Base-by-base conservation (phyloP, 92 coral and sea anemone genomes). In the Phenganax marumi region DNA sequence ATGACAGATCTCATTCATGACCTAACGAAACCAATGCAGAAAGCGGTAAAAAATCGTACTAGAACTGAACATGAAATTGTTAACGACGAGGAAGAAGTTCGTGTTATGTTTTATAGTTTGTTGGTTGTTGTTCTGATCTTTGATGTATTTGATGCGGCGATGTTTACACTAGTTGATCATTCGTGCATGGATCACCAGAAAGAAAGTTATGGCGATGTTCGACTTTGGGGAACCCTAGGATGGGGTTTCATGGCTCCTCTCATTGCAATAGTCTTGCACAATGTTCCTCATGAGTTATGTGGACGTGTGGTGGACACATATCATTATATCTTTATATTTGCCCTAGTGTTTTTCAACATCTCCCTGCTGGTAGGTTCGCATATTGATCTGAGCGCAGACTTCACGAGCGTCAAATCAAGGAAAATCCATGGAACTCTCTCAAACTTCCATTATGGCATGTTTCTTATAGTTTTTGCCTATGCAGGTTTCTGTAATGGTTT, bases 401-500 rank as follows among this genome's bases (percentile, higher is more conserved):
- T 25, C 11, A 66, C 8, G 10, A 49, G 43, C 9, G 72, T 66
- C 6, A 66, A 66, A 33, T 47, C 43, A 10, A 25, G 49, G 16
- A 66, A 66, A 66, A 49, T 66, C 18, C 72, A 66, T 19, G 72
- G 72, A 66, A 66, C 72, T 10, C 48, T 17, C 13, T 66, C 72
- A 25, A 66, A 66, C 43, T 66, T 66, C 16, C 72, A 66, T 24
- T 66, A 66, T 33, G 72, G 72, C 72, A 66, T 66, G 48, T 93
- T 91, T 81, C 86, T 93, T 5, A 18, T 86, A 51, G 89, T 90
- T 23, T 85, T 89, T 23, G 79, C 89, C 14, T 91, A 83, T 77
- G 85, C 88, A 0, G 97, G 97, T 43, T 72, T 79, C 33, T 91
- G 97, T 52, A 89, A 86, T 62, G 97, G 97, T 10, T 86, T 91